A percentile compares a stretch with the other conserved stretches of the same genome.
phyloP scores from a whole-genome alignment of 2,113 vertebrate genomes.

The Eubucco bourcierii region DNA sequence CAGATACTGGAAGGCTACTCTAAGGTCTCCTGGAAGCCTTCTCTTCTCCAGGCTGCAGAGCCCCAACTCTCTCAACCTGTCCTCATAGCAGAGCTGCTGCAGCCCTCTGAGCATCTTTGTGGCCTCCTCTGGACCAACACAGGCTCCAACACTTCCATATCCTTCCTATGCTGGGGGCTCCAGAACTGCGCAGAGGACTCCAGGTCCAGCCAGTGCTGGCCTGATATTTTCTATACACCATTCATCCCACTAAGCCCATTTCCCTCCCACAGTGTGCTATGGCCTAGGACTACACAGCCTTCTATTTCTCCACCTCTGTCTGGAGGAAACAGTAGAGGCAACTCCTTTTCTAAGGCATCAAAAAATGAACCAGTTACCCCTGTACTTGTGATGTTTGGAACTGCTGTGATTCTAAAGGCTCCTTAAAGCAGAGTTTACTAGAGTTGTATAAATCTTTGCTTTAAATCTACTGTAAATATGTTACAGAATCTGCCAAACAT shows the following conservation, averaged over 20 bases:
- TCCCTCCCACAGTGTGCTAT: neutral
- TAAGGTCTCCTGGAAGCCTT: too few relatives aligned
- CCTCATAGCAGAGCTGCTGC: too few relatives aligned
- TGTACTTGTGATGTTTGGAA: conserved; percentile 10
- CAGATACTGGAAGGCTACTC: too few relatives aligned
- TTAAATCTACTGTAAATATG: conserved; percentile 75
- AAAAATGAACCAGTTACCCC: neutral
- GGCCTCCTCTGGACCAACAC: too few relatives aligned
- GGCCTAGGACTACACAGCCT: neutral
- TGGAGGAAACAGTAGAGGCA: neutral
- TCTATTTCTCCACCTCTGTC: neutral
- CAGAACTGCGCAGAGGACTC: too few relatives aligned
- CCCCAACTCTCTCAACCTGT: too few relatives aligned
- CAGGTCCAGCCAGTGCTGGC: neutral
- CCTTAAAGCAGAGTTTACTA: conserved; percentile 69
- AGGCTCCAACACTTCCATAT: too few relatives aligned
- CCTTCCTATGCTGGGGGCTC: too few relatives aligned
- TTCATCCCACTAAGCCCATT: neutral
- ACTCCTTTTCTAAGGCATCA: conserved; percentile 10
- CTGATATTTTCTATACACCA: neutral
- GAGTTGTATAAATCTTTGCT: conserved; percentile 74
- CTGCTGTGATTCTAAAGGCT: conserved; percentile 47
- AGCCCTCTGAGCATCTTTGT: too few relatives aligned
- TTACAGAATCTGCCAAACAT: conserved; percentile 75
- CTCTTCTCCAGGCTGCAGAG: too few relatives aligned